These are phyloP conservation scores for Arctopsyche grandis DNA, from an alignment of 1,140 invertebrate genomes.

Conservation along the genomic window DNA sequence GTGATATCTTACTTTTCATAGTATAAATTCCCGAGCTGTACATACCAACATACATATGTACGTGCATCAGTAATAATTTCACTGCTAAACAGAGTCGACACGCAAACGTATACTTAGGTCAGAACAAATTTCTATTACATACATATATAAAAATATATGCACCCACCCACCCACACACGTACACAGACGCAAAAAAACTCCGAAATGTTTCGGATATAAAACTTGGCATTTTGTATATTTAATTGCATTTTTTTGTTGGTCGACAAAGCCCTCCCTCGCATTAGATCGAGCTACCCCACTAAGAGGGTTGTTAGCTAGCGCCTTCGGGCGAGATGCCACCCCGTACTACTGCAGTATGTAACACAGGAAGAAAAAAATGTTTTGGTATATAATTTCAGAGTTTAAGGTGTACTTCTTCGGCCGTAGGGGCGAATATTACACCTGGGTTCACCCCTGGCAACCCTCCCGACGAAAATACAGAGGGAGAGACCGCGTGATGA, in stretches of 20 bases:
- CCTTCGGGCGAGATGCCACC: background rate
- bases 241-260: slow-evolving; percentile 10
- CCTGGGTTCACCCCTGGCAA: slow-evolving; percentile 27
- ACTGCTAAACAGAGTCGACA: background rate
- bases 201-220: slow-evolving; percentile 6
- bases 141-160: background rate
- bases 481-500: slow-evolving; percentile 30
- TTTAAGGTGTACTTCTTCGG: slow-evolving; percentile 23
- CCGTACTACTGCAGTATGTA: background rate
- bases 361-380: slow-evolving; percentile 2
- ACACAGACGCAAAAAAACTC: background rate
- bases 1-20: slow-evolving; percentile 8
- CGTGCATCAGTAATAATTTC: slow-evolving; percentile 3
- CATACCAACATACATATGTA: too few relatives aligned
- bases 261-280: background rate
- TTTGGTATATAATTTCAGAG: slow-evolving; percentile 32
- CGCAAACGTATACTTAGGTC: slow-evolving; percentile 20
- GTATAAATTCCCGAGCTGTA: too few relatives aligned
- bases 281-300: background rate
- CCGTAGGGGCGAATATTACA: slow-evolving; percentile 6
- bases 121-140: slow-evolving; percentile 13
- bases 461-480: slow-evolving; percentile 32
- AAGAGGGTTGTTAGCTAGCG: background rate
- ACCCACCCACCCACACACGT: background rate
- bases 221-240: slow-evolving; percentile 17